Evolutionary conservation across 2,113 vertebrate species (phyloP).

Genomic region (Alethe castanea): DNA sequence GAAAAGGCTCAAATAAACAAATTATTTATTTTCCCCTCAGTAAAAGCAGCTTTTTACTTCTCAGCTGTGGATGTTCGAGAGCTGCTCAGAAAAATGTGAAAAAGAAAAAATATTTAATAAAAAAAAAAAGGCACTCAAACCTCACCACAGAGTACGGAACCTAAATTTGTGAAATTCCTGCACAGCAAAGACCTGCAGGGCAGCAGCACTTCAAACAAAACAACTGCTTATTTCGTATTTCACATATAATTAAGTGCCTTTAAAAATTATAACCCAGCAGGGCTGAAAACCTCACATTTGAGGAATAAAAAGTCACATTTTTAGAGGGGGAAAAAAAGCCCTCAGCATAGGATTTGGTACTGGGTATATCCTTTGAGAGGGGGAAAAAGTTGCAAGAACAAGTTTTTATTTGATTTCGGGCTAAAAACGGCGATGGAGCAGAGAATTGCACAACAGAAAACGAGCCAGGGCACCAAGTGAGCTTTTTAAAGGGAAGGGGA

Average conservation of each 20-base stretch:
- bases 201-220: neutral
- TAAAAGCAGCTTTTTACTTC: too few species aligned
- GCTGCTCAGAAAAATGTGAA: neutral
- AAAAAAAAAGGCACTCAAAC: neutral
- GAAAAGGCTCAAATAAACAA: neutral
- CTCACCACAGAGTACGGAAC: rapidly evolving
- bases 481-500: neutral
- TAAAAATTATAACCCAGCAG: neutral
- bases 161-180: neutral
- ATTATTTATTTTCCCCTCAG: neutral
- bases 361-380: neutral
- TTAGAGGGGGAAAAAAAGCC: neutral
- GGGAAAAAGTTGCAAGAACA: rapidly evolving
- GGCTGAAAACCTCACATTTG: neutral
- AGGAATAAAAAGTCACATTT: neutral
- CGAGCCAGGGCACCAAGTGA: rapidly evolving
- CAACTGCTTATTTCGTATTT: neutral
- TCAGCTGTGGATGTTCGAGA: neutral
- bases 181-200: neutral
- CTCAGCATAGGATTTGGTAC: rapidly evolving
- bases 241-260: rapidly evolving
- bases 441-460: neutral
- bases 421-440: rapidly evolving
- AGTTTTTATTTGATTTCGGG: neutral
- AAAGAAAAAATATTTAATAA: neutral